These are phyloP conservation scores for Oenanthe oenanthe DNA, from an alignment of 2,113 vertebrate genomes.

Conservation along the genomic window DNA sequence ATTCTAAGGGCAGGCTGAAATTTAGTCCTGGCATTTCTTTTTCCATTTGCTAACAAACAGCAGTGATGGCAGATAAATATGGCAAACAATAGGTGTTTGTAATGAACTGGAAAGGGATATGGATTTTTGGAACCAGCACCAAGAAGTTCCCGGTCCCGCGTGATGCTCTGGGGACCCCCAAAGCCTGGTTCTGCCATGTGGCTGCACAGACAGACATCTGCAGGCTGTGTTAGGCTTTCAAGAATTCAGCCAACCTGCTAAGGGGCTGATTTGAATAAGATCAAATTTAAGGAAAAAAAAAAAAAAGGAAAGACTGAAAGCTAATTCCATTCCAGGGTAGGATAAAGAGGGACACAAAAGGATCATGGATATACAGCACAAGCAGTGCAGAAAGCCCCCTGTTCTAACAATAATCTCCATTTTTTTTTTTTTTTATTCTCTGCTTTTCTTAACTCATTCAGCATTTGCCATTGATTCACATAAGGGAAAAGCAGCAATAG, in stretches of 20 bases:
- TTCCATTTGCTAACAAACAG: slow-evolving; percentile 89
- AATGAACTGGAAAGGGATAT: slow-evolving; percentile 84
- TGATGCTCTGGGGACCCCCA: slow-evolving; percentile 75
- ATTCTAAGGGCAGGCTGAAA: slow-evolving; percentile 81
- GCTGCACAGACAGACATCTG: slow-evolving; percentile 82
- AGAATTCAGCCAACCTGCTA: slow-evolving; percentile 76
- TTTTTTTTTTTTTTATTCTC: slow-evolving; percentile 10
- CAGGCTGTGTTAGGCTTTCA: slow-evolving; percentile 68
- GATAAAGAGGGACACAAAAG: slow-evolving; percentile 63
- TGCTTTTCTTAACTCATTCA: background rate
- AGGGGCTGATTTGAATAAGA: slow-evolving; percentile 82
- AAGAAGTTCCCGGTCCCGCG: slow-evolving; percentile 75
- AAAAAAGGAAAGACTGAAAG: slow-evolving; percentile 29
- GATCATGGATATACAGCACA: background rate
- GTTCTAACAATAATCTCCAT: background rate
- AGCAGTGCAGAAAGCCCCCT: background rate
- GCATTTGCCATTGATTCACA: background rate
- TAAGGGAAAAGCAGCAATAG: background rate
- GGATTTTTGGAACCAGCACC: slow-evolving; percentile 80
- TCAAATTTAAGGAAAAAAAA: slow-evolving; percentile 52
- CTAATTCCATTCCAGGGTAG: slow-evolving; percentile 58
- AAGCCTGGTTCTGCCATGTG: slow-evolving; percentile 81
- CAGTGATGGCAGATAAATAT: slow-evolving; percentile 88
- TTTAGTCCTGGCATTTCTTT: slow-evolving; percentile 83
- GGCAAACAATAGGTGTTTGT: slow-evolving; percentile 83